phyloP scores from a whole-genome alignment of 35 echinoderm and acorn worm species.

The Holothuria glaberrima region DNA sequence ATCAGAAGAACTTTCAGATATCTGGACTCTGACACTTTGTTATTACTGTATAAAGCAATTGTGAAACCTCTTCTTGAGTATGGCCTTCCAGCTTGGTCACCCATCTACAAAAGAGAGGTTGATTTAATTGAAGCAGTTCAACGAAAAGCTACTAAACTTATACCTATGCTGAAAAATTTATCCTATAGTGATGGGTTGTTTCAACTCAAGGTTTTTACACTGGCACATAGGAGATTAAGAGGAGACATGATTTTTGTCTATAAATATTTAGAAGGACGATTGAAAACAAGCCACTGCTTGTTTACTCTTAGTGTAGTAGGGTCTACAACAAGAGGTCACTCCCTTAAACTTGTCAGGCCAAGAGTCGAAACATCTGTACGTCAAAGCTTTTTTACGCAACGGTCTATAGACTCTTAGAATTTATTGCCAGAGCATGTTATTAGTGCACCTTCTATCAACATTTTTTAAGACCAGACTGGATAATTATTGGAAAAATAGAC shows the following conservation, averaged over 20 bases:
- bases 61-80: too few species aligned
- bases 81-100: neutral
- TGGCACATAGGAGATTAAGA: neutral
- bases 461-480: too few species aligned
- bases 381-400: neutral
- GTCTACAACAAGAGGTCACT: neutral
- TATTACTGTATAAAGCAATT: too few species aligned
- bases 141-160: slow-evolving; percentile 3
- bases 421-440: too few species aligned
- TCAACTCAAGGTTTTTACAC: slow-evolving; percentile 2
- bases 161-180: neutral
- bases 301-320: slow-evolving; percentile 4
- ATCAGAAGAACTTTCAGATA: too few species aligned
- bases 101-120: neutral
- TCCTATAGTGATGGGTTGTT: neutral
- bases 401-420: neutral
- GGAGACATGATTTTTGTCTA: slow-evolving; percentile 26
- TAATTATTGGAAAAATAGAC: too few species aligned
- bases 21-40: too few species aligned
- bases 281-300: slow-evolving; percentile 9
- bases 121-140: slow-evolving; percentile 31
- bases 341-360: neutral
- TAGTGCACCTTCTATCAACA: too few species aligned
- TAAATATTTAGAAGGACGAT: neutral
- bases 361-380: neutral